phyloP scores from a whole-genome alignment of 2,113 vertebrate genomes.

The Heterotis niloticus region DNA sequence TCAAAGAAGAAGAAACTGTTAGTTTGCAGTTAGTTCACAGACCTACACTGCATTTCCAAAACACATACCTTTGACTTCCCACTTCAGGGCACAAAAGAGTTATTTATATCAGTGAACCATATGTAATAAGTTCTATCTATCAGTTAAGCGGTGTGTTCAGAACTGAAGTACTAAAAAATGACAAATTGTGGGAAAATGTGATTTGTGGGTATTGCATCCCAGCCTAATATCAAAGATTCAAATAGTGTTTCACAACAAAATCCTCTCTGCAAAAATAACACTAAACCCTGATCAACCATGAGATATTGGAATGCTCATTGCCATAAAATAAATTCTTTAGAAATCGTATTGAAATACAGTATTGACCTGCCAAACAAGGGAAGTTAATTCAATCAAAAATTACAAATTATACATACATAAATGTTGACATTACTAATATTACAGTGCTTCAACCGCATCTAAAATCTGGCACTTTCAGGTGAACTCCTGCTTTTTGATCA shows the following conservation, averaged over 20 bases:
- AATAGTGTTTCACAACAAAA: constrained; percentile 13
- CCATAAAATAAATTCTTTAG: too few species aligned
- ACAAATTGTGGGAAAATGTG: neutral
- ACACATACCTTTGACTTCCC: too few species aligned
- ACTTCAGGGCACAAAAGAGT: neutral
- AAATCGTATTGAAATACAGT: neutral
- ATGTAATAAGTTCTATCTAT: neutral
- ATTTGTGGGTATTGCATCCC: neutral
- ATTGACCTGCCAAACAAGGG: neutral
- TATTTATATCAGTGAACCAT: neutral
- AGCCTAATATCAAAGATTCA: neutral
- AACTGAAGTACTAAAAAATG: too few species aligned
- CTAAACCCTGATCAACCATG: neutral
- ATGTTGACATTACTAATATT: neutral
- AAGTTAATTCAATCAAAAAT: constrained; percentile 33
- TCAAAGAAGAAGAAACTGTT: neutral
- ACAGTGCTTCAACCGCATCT: neutral
- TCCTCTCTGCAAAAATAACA: too few species aligned
- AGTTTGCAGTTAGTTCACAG: constrained; percentile 9
- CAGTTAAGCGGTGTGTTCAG: too few species aligned
- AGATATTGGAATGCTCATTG: too few species aligned
- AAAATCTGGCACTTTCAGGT: neutral
- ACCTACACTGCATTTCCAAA: neutral
- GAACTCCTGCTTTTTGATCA: neutral
- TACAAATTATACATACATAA: constrained; percentile 11